phyloP scores from a whole-genome alignment of 2,888 invertebrate species.

The Tholera decimalis region DNA sequence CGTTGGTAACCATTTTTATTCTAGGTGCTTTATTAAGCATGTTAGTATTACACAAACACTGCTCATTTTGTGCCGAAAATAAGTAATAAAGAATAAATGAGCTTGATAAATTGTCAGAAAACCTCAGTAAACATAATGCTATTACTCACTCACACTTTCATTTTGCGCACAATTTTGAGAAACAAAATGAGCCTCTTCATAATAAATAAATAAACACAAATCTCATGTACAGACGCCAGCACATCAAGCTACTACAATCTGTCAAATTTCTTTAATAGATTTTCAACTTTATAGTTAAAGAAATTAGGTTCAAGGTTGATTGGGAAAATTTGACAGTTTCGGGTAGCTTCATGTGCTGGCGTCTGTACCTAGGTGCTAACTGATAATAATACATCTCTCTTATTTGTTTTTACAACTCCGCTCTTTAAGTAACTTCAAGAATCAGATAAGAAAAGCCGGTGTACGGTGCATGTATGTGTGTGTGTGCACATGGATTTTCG shows the following conservation, averaged over 20 bases:
- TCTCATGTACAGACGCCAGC: no score
- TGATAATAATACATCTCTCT: neutral
- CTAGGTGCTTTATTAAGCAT: neutral
- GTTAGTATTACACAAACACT: neutral
- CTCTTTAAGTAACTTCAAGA: neutral
- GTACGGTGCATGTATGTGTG: no score
- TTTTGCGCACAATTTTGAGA: neutral
- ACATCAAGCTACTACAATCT: no score
- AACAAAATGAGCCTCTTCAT: neutral
- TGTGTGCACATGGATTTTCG: no score
- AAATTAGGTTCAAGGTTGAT: no score
- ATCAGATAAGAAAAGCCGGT: no score
- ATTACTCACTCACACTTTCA: constrained; percentile 9
- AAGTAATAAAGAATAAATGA: constrained; percentile 6
- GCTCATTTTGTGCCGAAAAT: neutral
- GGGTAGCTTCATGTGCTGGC: no score
- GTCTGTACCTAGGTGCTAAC: no score
- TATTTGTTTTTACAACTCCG: neutral
- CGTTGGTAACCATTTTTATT: neutral
- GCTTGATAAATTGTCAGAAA: constrained; percentile 18
- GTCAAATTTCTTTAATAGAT: no score
- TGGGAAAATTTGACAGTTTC: no score
- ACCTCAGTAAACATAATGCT: constrained; percentile 1
- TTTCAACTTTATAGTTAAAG: no score
- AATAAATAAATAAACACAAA: neutral